phyloP scores from a whole-genome alignment of 2,888 invertebrate genomes.

The Caradrina clavipalpis region DNA sequence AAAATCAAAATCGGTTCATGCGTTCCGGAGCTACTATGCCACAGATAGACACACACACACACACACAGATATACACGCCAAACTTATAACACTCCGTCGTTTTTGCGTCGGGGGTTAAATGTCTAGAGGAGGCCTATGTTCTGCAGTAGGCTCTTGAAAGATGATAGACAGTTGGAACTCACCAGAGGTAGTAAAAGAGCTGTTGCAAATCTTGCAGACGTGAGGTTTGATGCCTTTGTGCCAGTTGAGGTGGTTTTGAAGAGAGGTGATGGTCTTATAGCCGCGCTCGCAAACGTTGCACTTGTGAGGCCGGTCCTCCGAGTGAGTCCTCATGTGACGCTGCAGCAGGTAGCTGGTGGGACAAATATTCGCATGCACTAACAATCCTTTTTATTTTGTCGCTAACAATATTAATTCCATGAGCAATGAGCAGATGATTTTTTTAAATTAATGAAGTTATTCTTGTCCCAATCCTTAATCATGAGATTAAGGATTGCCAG shows the following conservation, averaged over 20 bases:
- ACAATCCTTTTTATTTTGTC: no score
- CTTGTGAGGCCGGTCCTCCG: conserved; percentile 97
- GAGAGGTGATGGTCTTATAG: conserved; percentile 97
- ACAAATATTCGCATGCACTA: neutral
- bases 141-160: no score
- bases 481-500: no score
- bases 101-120: no score
- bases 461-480: no score
- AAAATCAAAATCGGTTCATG: no score
- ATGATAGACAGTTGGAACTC: conserved; percentile 37
- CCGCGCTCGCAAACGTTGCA: conserved; percentile 98
- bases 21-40: no score
- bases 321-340: conserved; percentile 98
- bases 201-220: conserved; percentile 96
- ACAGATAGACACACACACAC: no score
- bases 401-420: neutral
- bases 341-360: conserved; percentile 94
- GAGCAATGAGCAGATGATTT: neutral
- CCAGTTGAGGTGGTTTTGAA: conserved; percentile 98
- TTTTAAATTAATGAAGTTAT: neutral
- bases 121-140: no score
- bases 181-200: conserved; percentile 97
- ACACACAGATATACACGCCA: no score
- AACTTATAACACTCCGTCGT: no score
- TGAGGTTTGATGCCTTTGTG: conserved; percentile 98